Base-by-base conservation (phyloP, 2,888 invertebrate species). In the Drosophila kambysellisi region DNA sequence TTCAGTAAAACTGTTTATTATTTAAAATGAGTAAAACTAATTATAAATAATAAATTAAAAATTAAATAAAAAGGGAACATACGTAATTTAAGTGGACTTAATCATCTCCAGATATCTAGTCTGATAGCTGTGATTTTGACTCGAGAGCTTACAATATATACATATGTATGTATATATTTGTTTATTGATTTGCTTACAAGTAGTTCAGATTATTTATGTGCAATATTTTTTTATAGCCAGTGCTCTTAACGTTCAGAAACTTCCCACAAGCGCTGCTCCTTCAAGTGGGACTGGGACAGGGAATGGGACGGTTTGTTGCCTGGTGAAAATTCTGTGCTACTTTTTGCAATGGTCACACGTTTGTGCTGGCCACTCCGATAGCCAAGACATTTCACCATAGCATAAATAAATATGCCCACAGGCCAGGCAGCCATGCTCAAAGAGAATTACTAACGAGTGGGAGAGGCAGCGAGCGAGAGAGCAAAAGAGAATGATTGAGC, bases 341-440 rank as follows among this genome's bases (percentile, higher is more conserved):
- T 83, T 87, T 46, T 82, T 66, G 66, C 65, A 54, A 32, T 67
- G 70, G 50, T 62, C 70, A 50, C 69, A 70, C 64, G 66, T 67
- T 64, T 57, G 60, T 41, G 65, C 25, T 52, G 70, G 51, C 65
- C 58, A 68, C 61, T 54, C 30, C 56, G 59, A 52, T 64, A 32
- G 65, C 54, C 48, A 72, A 81, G 65, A 65, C 58, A 73, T 79
- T 82, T 76, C 84, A 89, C 87, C 81, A 76, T 58, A 69, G 87
- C 76, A 78, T 77, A 69, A 75, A 85, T 81, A 86, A 88, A 76
- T 74, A 68, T 81, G 81, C 81, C 81, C 71, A 70, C 73, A 70
- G 80, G 83, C 81, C 59, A 72, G 80, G 63, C 72, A 59, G 74
- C 68, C 73, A 70, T 71, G 68, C 70, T 60, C 50, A 56, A 67